Evolutionary conservation across 2,113 vertebrate species (phyloP), one percentile per base, ranked within the genome.

Genomic region (Probosciger aterrimus): DNA sequence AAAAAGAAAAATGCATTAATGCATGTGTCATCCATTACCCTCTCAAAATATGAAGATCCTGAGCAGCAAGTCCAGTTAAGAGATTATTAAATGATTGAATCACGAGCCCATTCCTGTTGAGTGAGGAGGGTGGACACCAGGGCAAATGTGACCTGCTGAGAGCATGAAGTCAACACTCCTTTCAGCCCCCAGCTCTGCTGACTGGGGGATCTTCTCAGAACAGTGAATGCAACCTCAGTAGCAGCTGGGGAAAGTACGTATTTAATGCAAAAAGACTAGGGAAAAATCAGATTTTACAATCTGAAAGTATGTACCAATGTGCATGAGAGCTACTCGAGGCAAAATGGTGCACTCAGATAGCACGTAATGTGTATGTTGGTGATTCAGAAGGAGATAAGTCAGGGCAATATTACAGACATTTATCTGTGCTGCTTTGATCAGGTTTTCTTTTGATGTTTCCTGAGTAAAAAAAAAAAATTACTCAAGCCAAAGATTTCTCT

Each of bases 381-480:
- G 11, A 81, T 93, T 83, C 88, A 90, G 93, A 74, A 75, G 65
- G 57, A 95, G 76, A 93, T 93, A 83, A 81, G 62, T 91, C 77
- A 92, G 37, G 64, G 30, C 68, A 84, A 46, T 79, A 93, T 92
- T 86, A 88, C 64, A 68, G 65, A 30, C 71, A 78, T 86, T 95
- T 96, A 86, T 78, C 80, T 83, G 11, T 86, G 57, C 73, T 86
- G 86, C 93, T 96, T 95, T 96, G 60, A 96, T 96, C 77, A 37
- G 53, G 73, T 47, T 92, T 96, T 88, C 88, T 88, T 96, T 88
- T 95, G 85, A 96, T 86, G 60, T 80, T 89, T 94, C 27, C 53
- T 10, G 25, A 77, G 49, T 85, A 7, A 68, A 85, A 73, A 87
- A 80, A 83, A 75, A 22, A 23, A 47, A 35, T 24, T 49, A 87